Percentiles rank a stretch among this genome's conserved stretches.
phyloP scores from a whole-genome alignment of 1,140 invertebrate genomes.

The Rhagoletis pomonella region DNA sequence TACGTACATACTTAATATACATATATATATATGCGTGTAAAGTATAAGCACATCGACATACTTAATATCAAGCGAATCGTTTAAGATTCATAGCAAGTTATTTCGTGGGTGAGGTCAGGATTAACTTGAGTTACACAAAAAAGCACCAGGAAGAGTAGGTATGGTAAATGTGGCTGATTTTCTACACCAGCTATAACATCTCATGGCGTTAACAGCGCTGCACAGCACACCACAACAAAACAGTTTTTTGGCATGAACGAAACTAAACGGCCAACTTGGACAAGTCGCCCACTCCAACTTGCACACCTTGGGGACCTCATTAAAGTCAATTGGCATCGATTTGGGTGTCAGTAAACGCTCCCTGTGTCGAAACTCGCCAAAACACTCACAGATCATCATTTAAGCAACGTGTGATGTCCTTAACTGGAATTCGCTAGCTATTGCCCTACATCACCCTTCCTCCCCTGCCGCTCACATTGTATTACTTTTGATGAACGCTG shows the following conservation, averaged over 20 bases:
- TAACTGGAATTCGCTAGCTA: conserved; percentile 24
- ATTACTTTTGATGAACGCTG: conserved; percentile 22
- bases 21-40: neutral
- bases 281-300: conserved; percentile 11
- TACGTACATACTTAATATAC: neutral
- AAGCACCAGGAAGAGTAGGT: neutral
- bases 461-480: neutral
- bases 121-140: conserved; percentile 12
- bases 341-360: conserved; percentile 43
- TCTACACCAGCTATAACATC: neutral
- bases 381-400: conserved; percentile 42
- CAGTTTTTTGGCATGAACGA: neutral
- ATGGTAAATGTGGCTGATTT: neutral
- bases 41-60: no score
- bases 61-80: neutral
- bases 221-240: neutral
- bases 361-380: conserved; percentile 42
- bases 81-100: conserved; percentile 37
- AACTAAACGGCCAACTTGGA: conserved; percentile 47
- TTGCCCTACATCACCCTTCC: neutral
- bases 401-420: conserved; percentile 49
- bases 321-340: conserved; percentile 56
- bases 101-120: conserved; percentile 46
- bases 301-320: conserved; percentile 47
- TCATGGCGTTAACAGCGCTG: neutral